These are phyloP conservation scores for Paramormyrops hopkinsi DNA, from an alignment of 2,797 vertebrate species.

Conservation along the genomic window DNA sequence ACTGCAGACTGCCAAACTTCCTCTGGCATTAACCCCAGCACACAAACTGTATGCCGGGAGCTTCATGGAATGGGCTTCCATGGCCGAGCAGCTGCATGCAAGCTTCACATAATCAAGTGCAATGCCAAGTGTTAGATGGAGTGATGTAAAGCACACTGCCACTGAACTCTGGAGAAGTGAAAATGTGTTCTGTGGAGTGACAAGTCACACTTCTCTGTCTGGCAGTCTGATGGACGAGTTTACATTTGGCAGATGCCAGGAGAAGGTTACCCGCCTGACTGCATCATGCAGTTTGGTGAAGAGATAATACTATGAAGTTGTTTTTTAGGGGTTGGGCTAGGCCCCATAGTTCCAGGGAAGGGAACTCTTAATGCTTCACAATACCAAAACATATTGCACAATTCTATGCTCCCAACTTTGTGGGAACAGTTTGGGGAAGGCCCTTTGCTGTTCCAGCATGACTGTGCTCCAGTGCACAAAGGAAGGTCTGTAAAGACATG, in stretches of 20 bases:
- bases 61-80: not conserved
- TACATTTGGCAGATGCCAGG: not conserved
- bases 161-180: not conserved
- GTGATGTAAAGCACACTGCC: not conserved
- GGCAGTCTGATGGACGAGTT: not conserved
- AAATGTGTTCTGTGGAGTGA: not conserved
- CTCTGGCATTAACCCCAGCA: not conserved
- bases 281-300: not conserved
- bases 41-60: not conserved
- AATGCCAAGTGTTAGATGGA: not conserved
- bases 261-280: not conserved
- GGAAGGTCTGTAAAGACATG: not conserved
- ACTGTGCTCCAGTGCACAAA: not conserved
- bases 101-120: not conserved
- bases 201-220: not conserved
- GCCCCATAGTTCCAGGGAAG: not conserved
- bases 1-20: not conserved
- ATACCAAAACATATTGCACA: not conserved
- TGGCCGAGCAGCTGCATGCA: not conserved
- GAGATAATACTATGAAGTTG: not conserved
- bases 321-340: not conserved
- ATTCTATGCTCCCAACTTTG: not conserved
- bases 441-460: not conserved
- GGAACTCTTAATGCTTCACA: not conserved
- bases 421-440: not conserved